Evolutionary conservation across 2,113 vertebrate genomes (phyloP), one percentile per base, ranked within the genome.

Genomic region (Caloenas nicobarica): DNA sequence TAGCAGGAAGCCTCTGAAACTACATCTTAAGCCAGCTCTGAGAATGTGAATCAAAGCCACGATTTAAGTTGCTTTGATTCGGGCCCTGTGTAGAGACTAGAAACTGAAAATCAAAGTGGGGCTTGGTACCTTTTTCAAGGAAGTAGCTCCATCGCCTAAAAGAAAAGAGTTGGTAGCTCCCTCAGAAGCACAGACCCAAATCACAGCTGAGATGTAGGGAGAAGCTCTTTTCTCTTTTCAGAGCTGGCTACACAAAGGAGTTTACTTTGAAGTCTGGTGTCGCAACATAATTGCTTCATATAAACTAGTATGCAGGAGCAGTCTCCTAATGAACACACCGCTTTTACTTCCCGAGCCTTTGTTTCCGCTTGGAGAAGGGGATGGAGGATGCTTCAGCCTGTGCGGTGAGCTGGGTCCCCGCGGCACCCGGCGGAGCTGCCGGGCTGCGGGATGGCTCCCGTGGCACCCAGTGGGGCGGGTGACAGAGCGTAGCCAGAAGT

Each of bases 51-150:
- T 95, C 93, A 97, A 95, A 97, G 81, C 21, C 61, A 56, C 0
- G 3, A 68, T 84, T 89, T 86, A 83, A 84, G 73, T 87, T 48
- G 19, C 80, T 93, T 93, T 92, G 86, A 95, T 93, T 92, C 69
- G 84, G 86, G 12, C 29, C 22, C 53, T 84, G 53, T 60, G 53
- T 33, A 87, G 66, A 61, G 60, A 84, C 82, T 65, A 78, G 48
- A 94, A 96, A 81, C 69, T 84, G 90, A 86, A 94, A 95, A 96
- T 90, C 90, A 91, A 90, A 86, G 71, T 44, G 53, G 22, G 8
- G 10, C 66, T 96, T 71, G 64, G 44, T 88, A 50, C 42, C 38
- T 88, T 88, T 88, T 81, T 86, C 71, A 91, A 90, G 68, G 74
- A 88, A 64, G 58, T 80, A 88, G 77, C 92, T 81, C 51, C 28